Percentiles rank a stretch among this genome's conserved stretches.
These are phyloP conservation scores for Coenobita brevimanus DNA, from an alignment of 1,140 invertebrate genomes.

Conservation along the genomic window DNA sequence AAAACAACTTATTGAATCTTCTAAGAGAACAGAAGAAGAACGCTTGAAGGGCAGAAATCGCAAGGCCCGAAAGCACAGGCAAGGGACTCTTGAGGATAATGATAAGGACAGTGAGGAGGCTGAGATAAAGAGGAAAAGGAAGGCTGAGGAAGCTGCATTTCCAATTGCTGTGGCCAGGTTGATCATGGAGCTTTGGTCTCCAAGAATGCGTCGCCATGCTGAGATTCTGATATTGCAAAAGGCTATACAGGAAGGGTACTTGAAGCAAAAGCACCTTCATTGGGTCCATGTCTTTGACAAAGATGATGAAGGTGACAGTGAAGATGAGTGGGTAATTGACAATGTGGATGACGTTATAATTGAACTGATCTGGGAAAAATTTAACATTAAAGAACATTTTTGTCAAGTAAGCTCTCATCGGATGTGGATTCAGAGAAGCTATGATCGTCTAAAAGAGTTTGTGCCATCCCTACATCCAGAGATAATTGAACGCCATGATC, in stretches of 20 bases:
- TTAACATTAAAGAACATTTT: constrained; percentile 40
- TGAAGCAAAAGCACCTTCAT: constrained; percentile 30
- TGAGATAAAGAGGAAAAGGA: not conserved
- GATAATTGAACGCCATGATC: constrained; percentile 51
- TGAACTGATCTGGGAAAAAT: constrained; percentile 40
- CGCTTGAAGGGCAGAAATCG: not conserved
- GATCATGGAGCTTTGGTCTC: constrained; percentile 52
- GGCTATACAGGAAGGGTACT: constrained; percentile 16
- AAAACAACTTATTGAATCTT: not conserved
- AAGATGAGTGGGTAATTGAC: constrained; percentile 24
- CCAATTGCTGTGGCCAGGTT: constrained; percentile 41
- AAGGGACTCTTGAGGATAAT: not conserved
- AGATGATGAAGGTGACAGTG: not conserved
- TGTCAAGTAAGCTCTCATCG: constrained; percentile 24
- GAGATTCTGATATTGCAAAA: constrained; percentile 44
- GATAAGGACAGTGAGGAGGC: not conserved
- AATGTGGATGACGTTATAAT: constrained; percentile 45
- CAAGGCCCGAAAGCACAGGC: not conserved
- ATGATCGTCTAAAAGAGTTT: constrained; percentile 38
- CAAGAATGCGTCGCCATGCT: constrained; percentile 36
- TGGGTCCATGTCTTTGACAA: constrained; percentile 36
- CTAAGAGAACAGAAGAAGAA: constrained; percentile 5
- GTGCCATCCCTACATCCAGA: constrained; percentile 22
- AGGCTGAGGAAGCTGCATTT: constrained; percentile 7
- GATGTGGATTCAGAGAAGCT: constrained; percentile 32